Evolutionary conservation across 2,888 invertebrate species (phyloP).

Genomic region (Myopa testacea): DNA sequence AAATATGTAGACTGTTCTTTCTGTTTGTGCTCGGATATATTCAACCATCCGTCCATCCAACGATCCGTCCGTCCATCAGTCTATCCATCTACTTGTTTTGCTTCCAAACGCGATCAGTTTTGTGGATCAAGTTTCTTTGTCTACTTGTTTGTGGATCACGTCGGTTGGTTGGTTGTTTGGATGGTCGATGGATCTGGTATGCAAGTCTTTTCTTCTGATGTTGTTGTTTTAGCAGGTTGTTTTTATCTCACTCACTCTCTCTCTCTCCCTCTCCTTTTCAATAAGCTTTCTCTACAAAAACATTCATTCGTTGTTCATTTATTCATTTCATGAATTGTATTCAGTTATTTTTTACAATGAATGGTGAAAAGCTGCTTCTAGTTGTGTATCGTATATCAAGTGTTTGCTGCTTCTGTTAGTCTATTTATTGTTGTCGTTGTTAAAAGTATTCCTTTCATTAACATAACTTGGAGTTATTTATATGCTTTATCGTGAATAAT

Average conservation of each 20-base stretch:
- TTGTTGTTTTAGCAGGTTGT: conserved; percentile 6
- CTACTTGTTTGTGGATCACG: neutral
- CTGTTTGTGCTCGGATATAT: neutral
- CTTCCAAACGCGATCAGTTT: conserved; percentile 30
- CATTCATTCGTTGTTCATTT: too few relatives aligned
- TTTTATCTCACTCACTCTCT: neutral
- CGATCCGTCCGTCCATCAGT: too few relatives aligned
- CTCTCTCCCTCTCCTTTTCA: neutral
- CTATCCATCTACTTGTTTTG: neutral
- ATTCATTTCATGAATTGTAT: too few relatives aligned
- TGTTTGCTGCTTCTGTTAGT: neutral
- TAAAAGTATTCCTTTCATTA: conserved; percentile 14
- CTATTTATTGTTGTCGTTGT: neutral
- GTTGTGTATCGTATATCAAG: too few relatives aligned
- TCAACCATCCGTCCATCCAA: too few relatives aligned
- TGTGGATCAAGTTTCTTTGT: conserved; percentile 14
- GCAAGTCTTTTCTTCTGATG: neutral
- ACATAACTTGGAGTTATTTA: conserved; percentile 5
- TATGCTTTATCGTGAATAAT: conserved; percentile 12
- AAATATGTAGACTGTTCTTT: neutral
- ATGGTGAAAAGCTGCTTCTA: too few relatives aligned
- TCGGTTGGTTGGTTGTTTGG: neutral
- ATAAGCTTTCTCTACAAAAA: too few relatives aligned
- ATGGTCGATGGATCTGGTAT: neutral
- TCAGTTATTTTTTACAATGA: too few relatives aligned